Evolutionary conservation across 2,797 vertebrate genomes (phyloP).

Genomic region (Melanotaenia boesemani): DNA sequence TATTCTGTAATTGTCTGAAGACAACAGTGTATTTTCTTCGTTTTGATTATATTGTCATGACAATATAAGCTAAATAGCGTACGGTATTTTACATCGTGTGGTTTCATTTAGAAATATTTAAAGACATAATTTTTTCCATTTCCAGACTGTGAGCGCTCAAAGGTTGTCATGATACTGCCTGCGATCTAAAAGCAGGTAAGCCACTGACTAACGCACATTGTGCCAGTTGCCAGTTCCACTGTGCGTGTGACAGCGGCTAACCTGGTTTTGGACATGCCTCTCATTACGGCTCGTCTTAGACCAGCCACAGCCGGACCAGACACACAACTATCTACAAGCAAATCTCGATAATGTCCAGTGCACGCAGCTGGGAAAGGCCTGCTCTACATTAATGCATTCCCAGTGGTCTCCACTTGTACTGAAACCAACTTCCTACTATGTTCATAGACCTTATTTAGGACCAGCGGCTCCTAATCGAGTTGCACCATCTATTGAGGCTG

Average conservation of each 20-base stretch:
- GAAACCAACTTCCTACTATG: conserved; percentile 60
- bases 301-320: conserved; percentile 46
- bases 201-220: conserved; percentile 99
- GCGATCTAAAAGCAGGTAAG: conserved; percentile 95
- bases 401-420: conserved; percentile 58
- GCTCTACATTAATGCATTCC: conserved; percentile 38
- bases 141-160: conserved; percentile 44
- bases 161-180: conserved; percentile 20
- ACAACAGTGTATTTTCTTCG: background rate
- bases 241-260: conserved; percentile 99
- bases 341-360: conserved; percentile 25
- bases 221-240: conserved; percentile 92
- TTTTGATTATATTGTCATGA: background rate
- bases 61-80: background rate
- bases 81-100: background rate
- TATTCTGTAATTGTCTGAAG: background rate
- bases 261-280: conserved; percentile 91
- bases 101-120: conserved; percentile 18
- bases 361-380: conserved; percentile 52
- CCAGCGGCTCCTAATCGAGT: conserved; percentile 29
- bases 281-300: conserved; percentile 31
- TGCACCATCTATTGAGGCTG: conserved; percentile 30
- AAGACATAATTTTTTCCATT: conserved; percentile 27
- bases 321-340: conserved; percentile 32
- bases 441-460: conserved; percentile 51